Percentiles rank a stretch among this genome's conserved stretches.
phyloP scores from a whole-genome alignment of 2,888 invertebrate species.

The Bibio marci region DNA sequence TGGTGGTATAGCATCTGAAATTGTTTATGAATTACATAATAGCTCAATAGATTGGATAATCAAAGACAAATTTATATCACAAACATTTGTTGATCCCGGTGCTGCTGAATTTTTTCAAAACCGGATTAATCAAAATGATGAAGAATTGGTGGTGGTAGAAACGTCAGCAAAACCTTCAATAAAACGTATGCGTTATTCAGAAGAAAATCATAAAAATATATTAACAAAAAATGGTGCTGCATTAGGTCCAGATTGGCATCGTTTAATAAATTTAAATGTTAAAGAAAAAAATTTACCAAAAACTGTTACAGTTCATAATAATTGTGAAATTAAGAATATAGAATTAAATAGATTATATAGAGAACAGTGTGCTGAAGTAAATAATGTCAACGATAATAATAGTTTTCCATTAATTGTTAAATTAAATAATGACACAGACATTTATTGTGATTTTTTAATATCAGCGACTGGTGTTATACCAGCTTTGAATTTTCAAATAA shows the following conservation, averaged over 20 bases:
- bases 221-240: constrained; percentile 56
- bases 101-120: constrained; percentile 83
- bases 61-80: constrained; percentile 80
- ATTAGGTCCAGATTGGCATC: constrained; percentile 93
- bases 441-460: constrained; percentile 77
- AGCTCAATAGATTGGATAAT: constrained; percentile 86
- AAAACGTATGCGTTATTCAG: constrained; percentile 50
- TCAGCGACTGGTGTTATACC: constrained; percentile 90
- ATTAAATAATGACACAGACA: constrained; percentile 51
- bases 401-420: constrained; percentile 54
- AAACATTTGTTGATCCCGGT: constrained; percentile 90
- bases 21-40: constrained; percentile 72
- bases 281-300: constrained; percentile 19
- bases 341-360: no score
- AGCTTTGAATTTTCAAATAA: constrained; percentile 37
- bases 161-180: constrained; percentile 20
- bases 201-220: constrained; percentile 30
- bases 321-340: constrained; percentile 32
- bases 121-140: constrained; percentile 20
- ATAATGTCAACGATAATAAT: constrained; percentile 17
- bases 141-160: background rate
- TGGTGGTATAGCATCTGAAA: constrained; percentile 96
- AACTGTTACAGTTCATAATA: constrained; percentile 42
- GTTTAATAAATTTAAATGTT: constrained; percentile 33
- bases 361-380: no score